Conservation (phyloP, 2,113 vertebrate genomes). For the Chionodraco myersi region DNA sequence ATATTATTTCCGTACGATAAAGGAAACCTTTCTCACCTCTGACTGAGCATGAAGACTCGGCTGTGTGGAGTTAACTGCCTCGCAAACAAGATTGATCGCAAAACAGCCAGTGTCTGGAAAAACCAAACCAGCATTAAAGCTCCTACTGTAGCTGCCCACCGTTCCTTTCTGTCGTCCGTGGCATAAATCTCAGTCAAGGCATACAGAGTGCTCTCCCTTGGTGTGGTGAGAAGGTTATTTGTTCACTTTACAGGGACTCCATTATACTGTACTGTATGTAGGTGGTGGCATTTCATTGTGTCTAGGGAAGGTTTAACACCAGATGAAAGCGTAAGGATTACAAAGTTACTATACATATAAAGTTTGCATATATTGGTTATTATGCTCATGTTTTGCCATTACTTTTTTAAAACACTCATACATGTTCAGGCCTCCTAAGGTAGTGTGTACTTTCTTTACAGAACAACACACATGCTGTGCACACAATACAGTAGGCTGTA, state of each 20-base stretch:
- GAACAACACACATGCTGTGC: background rate
- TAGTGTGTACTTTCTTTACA: background rate
- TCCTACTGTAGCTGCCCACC: conserved; percentile 49
- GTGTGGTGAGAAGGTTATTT: conserved; percentile 56
- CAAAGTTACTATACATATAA: background rate
- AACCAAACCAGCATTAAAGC: conserved; percentile 66
- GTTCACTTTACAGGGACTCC: conserved; percentile 56
- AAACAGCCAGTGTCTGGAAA: conserved; percentile 56
- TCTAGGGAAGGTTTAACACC: conserved; percentile 19
- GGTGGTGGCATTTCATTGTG: conserved; percentile 47
- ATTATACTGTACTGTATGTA: conserved; percentile 18
- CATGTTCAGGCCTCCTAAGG: background rate
- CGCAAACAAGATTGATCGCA: conserved; percentile 62
- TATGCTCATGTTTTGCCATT: background rate
- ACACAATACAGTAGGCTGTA: background rate
- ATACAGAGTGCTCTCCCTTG: conserved; percentile 43
- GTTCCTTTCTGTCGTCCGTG: conserved; percentile 32
- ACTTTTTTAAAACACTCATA: background rate
- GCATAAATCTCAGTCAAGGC: conserved; percentile 71
- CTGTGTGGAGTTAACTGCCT: conserved; percentile 6
- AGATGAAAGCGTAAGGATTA: conserved; percentile 14
- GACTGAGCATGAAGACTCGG: conserved; percentile 3
- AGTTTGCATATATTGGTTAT: background rate
- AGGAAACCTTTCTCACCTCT: background rate
- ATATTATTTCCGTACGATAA: background rate